Evolutionary conservation across 2,888 invertebrate genomes (phyloP).

Genomic region (Balanococcus diminutus): DNA sequence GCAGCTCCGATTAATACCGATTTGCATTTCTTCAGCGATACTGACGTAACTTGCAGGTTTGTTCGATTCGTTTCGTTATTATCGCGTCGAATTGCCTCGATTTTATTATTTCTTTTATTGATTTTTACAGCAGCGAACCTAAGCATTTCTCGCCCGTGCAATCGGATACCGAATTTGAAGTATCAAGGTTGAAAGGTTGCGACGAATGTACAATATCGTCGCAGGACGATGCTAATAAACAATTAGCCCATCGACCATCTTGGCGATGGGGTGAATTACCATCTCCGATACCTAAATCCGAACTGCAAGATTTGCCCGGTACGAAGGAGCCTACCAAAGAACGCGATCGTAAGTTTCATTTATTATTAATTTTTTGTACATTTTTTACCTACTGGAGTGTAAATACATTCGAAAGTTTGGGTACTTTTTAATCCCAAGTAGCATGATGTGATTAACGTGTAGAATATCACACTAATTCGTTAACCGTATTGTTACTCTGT

Average conservation of each 20-base stretch:
- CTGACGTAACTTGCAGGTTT: constrained; percentile 71
- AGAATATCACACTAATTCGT: not conserved
- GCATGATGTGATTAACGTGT: constrained; percentile 2
- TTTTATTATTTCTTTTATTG: not conserved
- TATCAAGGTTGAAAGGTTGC: constrained; percentile 61
- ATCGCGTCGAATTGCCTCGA: no score
- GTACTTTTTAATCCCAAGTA: not conserved
- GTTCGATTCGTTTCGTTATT: not conserved
- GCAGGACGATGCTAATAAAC: not conserved
- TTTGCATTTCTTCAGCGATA: constrained; percentile 91
- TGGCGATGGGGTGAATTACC: constrained; percentile 94
- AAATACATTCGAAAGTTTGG: constrained; percentile 11
- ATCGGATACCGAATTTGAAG: constrained; percentile 93
- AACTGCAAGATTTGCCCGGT: constrained; percentile 55
- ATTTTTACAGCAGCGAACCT: constrained; percentile 50
- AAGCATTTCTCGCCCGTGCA: constrained; percentile 74
- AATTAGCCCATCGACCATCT: constrained; percentile 62
- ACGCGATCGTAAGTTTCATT: constrained; percentile 49
- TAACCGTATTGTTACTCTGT: not conserved
- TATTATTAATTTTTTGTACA: not conserved
- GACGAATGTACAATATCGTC: constrained; percentile 61
- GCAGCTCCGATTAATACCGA: constrained; percentile 65
- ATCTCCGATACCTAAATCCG: constrained; percentile 63
- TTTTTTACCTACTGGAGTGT: constrained; percentile 17
- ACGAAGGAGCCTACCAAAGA: constrained; percentile 57